Conservation (phyloP, 2,888 invertebrate genomes). For the Limenitis camilla region DNA sequence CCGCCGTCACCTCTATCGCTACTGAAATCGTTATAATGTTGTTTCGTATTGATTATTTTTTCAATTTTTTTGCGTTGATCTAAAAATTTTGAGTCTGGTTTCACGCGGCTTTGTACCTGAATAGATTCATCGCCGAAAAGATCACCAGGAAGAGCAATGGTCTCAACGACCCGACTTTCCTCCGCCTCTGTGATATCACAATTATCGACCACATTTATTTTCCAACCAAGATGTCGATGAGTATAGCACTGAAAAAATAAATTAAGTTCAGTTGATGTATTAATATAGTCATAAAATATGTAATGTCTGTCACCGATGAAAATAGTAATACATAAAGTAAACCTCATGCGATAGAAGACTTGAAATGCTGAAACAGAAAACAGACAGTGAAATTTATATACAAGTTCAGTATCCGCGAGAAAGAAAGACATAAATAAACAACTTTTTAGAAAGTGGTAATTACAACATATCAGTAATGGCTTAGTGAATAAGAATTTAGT, state of each 20-base stretch:
- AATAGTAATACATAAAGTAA: constrained; percentile 35
- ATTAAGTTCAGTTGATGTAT: constrained; percentile 34
- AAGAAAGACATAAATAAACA: constrained; percentile 21
- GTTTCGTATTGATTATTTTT: constrained; percentile 67
- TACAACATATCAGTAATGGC: background rate
- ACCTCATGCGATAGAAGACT: constrained; percentile 68
- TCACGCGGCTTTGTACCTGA: constrained; percentile 77
- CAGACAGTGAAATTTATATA: constrained; percentile 63
- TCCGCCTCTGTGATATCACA: constrained; percentile 79
- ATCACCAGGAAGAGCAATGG: constrained; percentile 50
- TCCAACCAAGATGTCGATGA: constrained; percentile 95
- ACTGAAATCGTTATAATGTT: constrained; percentile 70
- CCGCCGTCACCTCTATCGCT: constrained; percentile 45
- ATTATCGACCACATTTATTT: constrained; percentile 90
- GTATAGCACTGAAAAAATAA: constrained; percentile 84
- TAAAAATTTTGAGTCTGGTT: constrained; percentile 74
- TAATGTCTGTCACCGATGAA: constrained; percentile 40
- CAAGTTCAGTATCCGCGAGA: constrained; percentile 33
- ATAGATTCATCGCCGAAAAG: constrained; percentile 73
- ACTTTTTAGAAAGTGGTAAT: background rate
- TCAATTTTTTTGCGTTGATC: constrained; percentile 56
- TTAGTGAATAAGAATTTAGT: no score
- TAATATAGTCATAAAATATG: constrained; percentile 10
- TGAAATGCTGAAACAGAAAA: constrained; percentile 74
- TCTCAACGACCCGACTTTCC: constrained; percentile 66